phyloP scores from a whole-genome alignment of 2,113 vertebrate genomes.

The Stegostoma tigrinum region DNA sequence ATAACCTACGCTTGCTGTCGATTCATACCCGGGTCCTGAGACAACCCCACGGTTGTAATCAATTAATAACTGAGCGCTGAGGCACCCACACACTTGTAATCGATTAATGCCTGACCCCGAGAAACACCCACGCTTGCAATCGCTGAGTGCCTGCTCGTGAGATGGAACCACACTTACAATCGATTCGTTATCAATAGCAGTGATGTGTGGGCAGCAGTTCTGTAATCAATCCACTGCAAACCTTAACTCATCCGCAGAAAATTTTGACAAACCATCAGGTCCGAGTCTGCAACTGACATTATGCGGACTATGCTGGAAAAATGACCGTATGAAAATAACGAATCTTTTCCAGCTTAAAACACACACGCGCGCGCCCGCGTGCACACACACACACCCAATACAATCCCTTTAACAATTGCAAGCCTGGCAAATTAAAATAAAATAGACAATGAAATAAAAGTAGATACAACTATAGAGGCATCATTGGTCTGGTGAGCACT shows the following conservation, averaged over 20 bases:
- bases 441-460: background rate
- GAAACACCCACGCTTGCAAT: background rate
- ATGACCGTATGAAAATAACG: background rate
- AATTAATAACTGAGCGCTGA: too few species aligned
- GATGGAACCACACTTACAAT: background rate
- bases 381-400: too few species aligned
- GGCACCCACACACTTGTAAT: too few species aligned
- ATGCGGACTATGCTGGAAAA: background rate
- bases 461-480: background rate
- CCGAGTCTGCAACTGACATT: background rate
- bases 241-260: background rate
- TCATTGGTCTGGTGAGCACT: background rate
- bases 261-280: background rate
- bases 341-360: background rate
- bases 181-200: background rate
- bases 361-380: too few species aligned
- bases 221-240: background rate
- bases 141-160: background rate
- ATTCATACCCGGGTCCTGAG: too few species aligned
- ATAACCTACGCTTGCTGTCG: too few species aligned
- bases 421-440: background rate
- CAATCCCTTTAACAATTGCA: background rate
- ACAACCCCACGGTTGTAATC: too few species aligned
- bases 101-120: too few species aligned
- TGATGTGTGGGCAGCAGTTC: background rate